Conservation (phyloP, 1,140 invertebrate genomes). For the Heliconius congener region DNA sequence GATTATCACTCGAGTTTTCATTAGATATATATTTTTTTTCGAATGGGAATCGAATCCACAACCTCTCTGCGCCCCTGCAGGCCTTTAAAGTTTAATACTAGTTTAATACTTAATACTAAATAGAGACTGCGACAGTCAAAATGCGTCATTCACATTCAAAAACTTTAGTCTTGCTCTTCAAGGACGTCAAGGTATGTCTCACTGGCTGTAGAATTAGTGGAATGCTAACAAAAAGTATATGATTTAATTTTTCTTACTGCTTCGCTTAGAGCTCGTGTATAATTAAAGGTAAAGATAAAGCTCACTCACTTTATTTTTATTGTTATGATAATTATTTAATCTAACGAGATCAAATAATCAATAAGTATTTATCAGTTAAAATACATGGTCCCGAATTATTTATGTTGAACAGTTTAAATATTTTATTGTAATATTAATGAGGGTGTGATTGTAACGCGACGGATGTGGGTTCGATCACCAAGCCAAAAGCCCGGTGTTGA, state of each 20-base stretch:
- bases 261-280: not conserved
- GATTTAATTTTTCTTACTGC: conserved; percentile 11
- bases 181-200: conserved; percentile 60
- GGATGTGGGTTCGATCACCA: too few relatives aligned
- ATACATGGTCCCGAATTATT: not conserved
- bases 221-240: conserved; percentile 51
- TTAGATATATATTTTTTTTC: too few relatives aligned
- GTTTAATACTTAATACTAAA: conserved; percentile 25
- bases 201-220: conserved; percentile 49
- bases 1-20: too few relatives aligned
- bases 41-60: too few relatives aligned
- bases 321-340: not conserved
- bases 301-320: not conserved
- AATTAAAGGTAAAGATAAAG: not conserved
- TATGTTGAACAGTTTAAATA: not conserved
- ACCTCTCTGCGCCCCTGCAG: too few relatives aligned
- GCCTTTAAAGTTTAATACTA: conserved; percentile 3
- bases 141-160: conserved; percentile 57
- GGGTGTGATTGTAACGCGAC: too few relatives aligned
- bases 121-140: conserved; percentile 20
- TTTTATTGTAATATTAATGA: conserved; percentile 17
- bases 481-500: too few relatives aligned
- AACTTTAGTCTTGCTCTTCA: conserved; percentile 58
- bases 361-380: not conserved
- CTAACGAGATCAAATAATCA: not conserved